Evolutionary conservation across 2,888 invertebrate species (phyloP).

Genomic region (Plebejus anna): DNA sequence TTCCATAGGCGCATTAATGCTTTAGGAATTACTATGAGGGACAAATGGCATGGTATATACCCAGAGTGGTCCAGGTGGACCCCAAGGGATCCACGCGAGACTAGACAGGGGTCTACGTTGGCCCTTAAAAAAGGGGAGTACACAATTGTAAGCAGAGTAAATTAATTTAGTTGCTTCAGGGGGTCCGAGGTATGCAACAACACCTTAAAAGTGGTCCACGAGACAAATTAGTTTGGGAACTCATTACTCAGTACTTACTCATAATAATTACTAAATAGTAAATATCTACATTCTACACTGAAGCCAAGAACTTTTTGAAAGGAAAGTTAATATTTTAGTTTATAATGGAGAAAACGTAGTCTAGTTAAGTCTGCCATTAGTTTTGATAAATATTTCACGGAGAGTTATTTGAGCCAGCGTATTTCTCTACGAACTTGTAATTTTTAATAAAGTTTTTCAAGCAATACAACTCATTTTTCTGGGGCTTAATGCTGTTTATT

Average conservation of each 20-base stretch:
- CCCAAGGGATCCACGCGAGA: no score
- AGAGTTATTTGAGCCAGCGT: neutral
- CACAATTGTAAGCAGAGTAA: no score
- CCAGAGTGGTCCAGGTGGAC: no score
- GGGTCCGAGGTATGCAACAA: no score
- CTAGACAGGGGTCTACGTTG: no score
- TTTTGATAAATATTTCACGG: slow-evolving; percentile 3
- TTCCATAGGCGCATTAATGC: neutral
- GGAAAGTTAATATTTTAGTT: neutral
- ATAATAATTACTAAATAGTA: no score
- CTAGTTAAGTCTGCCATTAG: neutral
- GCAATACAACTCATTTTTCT: neutral
- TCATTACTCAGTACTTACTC: no score
- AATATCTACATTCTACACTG: neutral
- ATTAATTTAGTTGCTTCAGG: no score
- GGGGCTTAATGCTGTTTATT: neutral
- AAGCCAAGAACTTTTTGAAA: neutral
- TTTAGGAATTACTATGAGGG: neutral
- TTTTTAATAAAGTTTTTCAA: neutral
- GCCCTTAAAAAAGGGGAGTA: no score
- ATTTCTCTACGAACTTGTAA: neutral
- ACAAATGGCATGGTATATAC: no score
- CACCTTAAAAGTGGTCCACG: no score
- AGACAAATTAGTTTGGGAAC: no score
- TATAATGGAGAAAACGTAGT: neutral